Conservation (phyloP, 1,140 invertebrate species). For the Heterodera schachtii region DNA sequence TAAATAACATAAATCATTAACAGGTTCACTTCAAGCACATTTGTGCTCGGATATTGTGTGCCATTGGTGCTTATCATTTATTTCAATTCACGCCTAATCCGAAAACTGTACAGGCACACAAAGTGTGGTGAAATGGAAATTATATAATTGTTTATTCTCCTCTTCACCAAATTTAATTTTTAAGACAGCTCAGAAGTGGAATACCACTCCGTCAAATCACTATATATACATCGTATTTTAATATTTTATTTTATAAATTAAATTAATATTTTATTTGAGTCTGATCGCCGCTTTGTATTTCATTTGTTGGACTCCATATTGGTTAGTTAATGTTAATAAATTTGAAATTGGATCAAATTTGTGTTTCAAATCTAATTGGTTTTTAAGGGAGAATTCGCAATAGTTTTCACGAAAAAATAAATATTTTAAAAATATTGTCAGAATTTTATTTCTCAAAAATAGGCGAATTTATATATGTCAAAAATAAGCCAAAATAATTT, state of each 20-base stretch:
- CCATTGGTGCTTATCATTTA: conserved; percentile 57
- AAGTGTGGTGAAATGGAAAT: conserved; percentile 17
- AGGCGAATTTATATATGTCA: too few relatives aligned
- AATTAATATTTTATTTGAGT: conserved; percentile 36
- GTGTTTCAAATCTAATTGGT: too few relatives aligned
- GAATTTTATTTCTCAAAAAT: too few relatives aligned
- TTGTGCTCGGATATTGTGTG: conserved; percentile 55
- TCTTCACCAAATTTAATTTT: conserved; percentile 45
- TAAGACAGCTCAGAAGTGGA: conserved; percentile 49
- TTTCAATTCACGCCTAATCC: conserved; percentile 60
- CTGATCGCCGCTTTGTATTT: conserved; percentile 63
- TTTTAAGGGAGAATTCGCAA: too few relatives aligned
- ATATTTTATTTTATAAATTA: neutral
- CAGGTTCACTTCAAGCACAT: conserved; percentile 45
- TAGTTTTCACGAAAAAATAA: too few relatives aligned
- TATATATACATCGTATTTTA: conserved; percentile 46
- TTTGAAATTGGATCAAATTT: too few relatives aligned
- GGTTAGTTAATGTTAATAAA: conserved; percentile 32
- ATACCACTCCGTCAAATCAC: conserved; percentile 59
- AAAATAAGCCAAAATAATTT: too few relatives aligned
- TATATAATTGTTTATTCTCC: conserved; percentile 31
- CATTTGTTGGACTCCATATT: conserved; percentile 64
- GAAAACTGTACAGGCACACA: conserved; percentile 59
- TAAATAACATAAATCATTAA: conserved; percentile 14
- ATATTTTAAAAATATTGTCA: too few relatives aligned